Percentiles rank a stretch among this genome's conserved stretches.
phyloP scores from a whole-genome alignment of 2,797 vertebrate genomes.

The Graptemys geographica region DNA sequence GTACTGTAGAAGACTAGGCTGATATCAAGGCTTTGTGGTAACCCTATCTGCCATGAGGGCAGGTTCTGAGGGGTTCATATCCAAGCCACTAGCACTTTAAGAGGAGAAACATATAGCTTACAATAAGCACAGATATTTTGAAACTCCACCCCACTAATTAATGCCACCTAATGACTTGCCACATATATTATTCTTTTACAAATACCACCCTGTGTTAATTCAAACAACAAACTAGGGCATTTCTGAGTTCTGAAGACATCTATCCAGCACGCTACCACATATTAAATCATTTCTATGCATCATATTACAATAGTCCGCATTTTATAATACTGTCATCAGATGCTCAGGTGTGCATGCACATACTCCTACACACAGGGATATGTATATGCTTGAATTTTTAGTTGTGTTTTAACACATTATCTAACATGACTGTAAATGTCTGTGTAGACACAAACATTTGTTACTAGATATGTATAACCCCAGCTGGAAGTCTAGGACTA shows the following conservation, averaged over 20 bases:
- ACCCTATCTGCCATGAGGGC: not conserved
- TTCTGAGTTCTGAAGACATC: not conserved
- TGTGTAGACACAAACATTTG: not conserved
- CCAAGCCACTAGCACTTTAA: not conserved
- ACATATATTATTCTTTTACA: rapidly evolving
- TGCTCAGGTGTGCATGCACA: rapidly evolving
- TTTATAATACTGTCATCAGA: slow-evolving; percentile 2
- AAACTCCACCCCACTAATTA: not conserved
- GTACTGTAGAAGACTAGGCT: not conserved
- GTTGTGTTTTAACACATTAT: slow-evolving; percentile 19
- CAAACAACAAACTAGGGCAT: not conserved
- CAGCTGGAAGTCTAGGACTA: not conserved
- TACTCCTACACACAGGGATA: not conserved
- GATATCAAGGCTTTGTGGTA: not conserved
- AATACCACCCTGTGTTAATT: not conserved
- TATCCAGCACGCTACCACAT: not conserved
- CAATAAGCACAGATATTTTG: not conserved
- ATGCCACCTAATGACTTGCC: not conserved
- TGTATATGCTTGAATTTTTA: not conserved
- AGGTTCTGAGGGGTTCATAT: not conserved
- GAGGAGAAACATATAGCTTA: not conserved
- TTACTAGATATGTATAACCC: slow-evolving; percentile 34
- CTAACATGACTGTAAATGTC: not conserved
- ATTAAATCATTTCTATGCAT: not conserved
- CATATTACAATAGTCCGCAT: not conserved